Base-by-base conservation (phyloP, 2,113 vertebrate species). In the Cromileptes altivelis region DNA sequence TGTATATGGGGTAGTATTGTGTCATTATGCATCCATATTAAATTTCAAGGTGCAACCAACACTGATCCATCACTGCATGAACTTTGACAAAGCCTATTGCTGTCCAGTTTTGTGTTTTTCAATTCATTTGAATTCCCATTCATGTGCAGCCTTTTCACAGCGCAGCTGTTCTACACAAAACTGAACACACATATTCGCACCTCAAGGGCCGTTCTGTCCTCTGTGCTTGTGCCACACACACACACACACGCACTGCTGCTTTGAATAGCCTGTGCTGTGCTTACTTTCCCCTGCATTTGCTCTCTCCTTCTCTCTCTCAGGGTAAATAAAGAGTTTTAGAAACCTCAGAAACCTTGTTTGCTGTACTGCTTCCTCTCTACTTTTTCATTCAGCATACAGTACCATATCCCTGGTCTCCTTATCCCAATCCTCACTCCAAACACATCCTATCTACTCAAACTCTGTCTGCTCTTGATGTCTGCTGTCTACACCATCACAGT, bases 241-340 rank as follows among this genome's bases (percentile, higher is more conserved):
- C 17, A 25, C 40, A 14, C 55, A 69, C 23, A 58, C 17, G 21
- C 40, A 14, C 21, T 55, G 53, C 47, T 75, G 80, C 80, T 84
- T 78, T 75, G 67, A 81, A 81, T 76, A 70, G 63, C 56, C 42
- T 37, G 56, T 52, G 60, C 53, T 19, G n/a, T 63, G 57, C 53
- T 33, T 42, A 17, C 12, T 12, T 53, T 40, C 30, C 23, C 18
- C 25, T 4, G 4, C n/a, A 49, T 45, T 65, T 15, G 1, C 11
- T 23, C 60, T 61, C 40, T 33, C 15, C 8, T 25, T 12, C 64
- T 78, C 65, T 52, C 19, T 40, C 62, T 62, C 21, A 25, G 27
- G 4, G 42, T 88, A 77, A 82, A 80, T 62, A 76, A 64, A 19
- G 13, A 65, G 37, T 64, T 76, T 58, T 50, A 77, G 57, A 81